phyloP scores from a whole-genome alignment of 2,113 vertebrate genomes.

The Stomatorhinus ivindoensis region DNA sequence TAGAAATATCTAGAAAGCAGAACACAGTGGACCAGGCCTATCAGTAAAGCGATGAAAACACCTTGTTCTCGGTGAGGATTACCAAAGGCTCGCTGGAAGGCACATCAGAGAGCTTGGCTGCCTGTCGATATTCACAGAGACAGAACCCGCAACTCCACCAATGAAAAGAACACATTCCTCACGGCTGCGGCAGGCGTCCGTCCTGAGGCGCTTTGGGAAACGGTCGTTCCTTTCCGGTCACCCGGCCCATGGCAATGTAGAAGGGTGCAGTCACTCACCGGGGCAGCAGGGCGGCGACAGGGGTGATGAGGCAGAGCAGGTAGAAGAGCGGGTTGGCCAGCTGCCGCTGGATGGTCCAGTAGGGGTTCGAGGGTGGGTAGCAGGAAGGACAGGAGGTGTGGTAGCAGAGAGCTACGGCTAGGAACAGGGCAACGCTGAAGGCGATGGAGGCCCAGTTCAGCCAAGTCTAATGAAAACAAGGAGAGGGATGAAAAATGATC shows the following conservation, averaged over 20 bases:
- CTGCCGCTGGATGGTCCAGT: constrained; percentile 87
- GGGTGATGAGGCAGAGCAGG: constrained; percentile 77
- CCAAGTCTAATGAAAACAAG: constrained; percentile 73
- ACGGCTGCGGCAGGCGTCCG: background rate
- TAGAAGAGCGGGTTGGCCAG: constrained; percentile 84
- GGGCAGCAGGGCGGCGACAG: constrained; percentile 77
- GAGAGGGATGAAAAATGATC: constrained; percentile 6
- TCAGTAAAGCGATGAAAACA: background rate
- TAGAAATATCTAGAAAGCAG: constrained; percentile 73
- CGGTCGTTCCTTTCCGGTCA: background rate
- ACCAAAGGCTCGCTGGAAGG: background rate
- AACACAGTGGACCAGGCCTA: constrained; percentile 19
- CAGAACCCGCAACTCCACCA: background rate
- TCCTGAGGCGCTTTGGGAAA: background rate
- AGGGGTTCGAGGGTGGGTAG: constrained; percentile 87
- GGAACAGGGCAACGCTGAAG: constrained; percentile 82
- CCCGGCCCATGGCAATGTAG: background rate
- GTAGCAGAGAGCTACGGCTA: constrained; percentile 81
- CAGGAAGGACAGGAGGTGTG: constrained; percentile 82
- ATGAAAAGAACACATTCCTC: background rate
- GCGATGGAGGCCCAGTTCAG: constrained; percentile 81
- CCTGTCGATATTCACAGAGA: background rate
- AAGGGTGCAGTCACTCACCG: constrained; percentile 59
- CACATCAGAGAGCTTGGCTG: background rate
- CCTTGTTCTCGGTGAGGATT: background rate